Percentiles rank a stretch among this genome's conserved stretches.
These are phyloP conservation scores for Drosophila setifemur DNA, from an alignment of 1,140 invertebrate genomes.

Conservation along the genomic window DNA sequence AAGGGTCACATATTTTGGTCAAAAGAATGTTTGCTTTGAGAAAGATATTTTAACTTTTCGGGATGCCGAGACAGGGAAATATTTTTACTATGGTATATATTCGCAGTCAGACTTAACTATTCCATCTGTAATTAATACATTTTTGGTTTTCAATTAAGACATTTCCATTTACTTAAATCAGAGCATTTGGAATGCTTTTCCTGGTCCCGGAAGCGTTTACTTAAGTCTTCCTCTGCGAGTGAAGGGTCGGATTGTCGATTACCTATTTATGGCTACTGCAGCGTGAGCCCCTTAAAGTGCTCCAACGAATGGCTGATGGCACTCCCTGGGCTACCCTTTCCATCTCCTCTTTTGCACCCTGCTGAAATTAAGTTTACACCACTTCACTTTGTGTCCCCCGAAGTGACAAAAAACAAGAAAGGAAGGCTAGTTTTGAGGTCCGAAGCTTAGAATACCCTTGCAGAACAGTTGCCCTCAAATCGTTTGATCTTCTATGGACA, in stretches of 20 bases:
- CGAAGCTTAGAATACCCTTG: too few species aligned
- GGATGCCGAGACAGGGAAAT: background rate
- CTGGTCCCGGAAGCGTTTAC: background rate
- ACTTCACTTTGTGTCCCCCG: too few species aligned
- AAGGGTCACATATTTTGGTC: too few species aligned
- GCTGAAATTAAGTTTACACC: background rate
- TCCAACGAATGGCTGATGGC: too few species aligned
- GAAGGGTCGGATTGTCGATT: background rate
- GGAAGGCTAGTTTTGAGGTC: too few species aligned
- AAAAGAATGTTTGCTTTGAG: too few species aligned
- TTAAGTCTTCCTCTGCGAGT: background rate
- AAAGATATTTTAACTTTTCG: too few species aligned
- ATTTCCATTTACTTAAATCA: background rate
- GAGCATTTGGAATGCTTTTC: background rate
- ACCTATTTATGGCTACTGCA: slow-evolving; percentile 13
- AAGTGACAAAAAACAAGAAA: too few species aligned
- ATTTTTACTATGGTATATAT: too few species aligned
- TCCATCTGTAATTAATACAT: background rate
- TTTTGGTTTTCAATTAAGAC: background rate
- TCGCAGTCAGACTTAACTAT: too few species aligned
- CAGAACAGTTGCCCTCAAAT: too few species aligned
- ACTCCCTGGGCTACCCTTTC: background rate
- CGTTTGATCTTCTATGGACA: too few species aligned
- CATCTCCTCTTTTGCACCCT: slow-evolving; percentile 6
- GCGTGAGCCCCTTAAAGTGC: slow-evolving; percentile 9